Evolutionary conservation across 1,140 invertebrate genomes (phyloP), one percentile per base, ranked within the genome.

Genomic region (Drosophila leontia): DNA sequence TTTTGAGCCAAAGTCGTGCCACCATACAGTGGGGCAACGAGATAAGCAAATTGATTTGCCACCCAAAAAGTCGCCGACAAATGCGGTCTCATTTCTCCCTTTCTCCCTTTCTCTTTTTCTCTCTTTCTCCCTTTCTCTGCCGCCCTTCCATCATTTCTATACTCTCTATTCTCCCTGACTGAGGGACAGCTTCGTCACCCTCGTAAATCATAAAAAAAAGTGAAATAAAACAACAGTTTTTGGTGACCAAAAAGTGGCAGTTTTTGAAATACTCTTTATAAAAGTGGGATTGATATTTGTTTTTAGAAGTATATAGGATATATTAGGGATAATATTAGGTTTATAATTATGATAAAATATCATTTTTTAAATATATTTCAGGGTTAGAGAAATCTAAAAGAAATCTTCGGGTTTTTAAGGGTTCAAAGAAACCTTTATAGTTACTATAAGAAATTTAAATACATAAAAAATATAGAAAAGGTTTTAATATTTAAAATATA

Each of bases 131-230:
- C 19, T 11, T 6, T 19, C 1, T 9, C 5, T 11, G 26, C 26
- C 23, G 13, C 34, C 34, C 1, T 11, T 39, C 19, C 1, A 56
- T 56, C 53, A 56, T 15, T 48, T 35, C 34, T 37, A 9, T 41
- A 37, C 48, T 15, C 23, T 12, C 8, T 9, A 8, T 29, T 19
- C 23, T 35, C 44, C 48, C 19, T 32, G 1, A 3, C 60, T 26
- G 26, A 9, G 45, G 12, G 50, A 26, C 37, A 34, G 44, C 39
- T 47, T 62, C 32, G 37, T 76, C 74, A 51, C 23, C 39, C 64
- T 83, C 81, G 76, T 77, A 84, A 83, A 83, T 83, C 76, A 83
- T 84, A 83, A 82, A 82, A 83, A 58, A 58, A 8, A 8, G 32
- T 29, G n/a, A 32, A 48, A 34, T 29, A 37, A 56, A 29, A 37